A percentile compares a stretch with the other conserved stretches of the same genome.
Evolutionary conservation across 1,140 invertebrate genomes (phyloP).

Genomic region (Orius insidiosus): DNA sequence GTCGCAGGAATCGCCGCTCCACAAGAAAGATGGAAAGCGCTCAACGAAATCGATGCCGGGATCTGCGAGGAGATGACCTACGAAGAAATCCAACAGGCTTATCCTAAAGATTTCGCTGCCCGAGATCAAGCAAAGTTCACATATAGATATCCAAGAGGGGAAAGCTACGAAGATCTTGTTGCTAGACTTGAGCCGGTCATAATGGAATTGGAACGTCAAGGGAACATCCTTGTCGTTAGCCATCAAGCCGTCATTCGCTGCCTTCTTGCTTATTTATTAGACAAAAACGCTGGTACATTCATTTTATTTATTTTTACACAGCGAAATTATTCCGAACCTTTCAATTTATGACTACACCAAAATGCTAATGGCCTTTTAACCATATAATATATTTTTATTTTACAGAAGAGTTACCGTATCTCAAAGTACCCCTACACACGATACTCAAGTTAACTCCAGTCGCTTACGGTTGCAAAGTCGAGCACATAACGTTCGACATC

Average conservation of each 20-base stretch:
- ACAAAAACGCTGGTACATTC: constrained; percentile 78
- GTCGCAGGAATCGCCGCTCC: constrained; percentile 78
- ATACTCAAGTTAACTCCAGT: constrained; percentile 95
- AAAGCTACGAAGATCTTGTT: constrained; percentile 94
- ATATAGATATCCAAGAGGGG: constrained; percentile 93
- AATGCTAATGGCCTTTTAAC: too few species aligned
- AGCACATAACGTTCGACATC: constrained; percentile 74
- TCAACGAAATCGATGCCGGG: constrained; percentile 99
- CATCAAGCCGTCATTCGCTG: constrained; percentile 96
- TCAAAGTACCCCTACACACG: constrained; percentile 85
- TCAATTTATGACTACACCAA: too few species aligned
- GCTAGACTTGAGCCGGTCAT: constrained; percentile 92
- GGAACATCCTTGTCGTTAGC: constrained; percentile 93
- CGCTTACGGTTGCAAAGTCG: constrained; percentile 92
- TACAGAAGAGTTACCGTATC: constrained; percentile 80
- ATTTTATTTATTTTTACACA: too few species aligned
- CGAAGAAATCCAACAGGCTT: constrained; percentile 87
- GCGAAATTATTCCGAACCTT: too few species aligned
- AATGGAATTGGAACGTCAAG: constrained; percentile 96
- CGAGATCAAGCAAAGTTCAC: constrained; percentile 96
- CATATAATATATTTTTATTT: too few species aligned
- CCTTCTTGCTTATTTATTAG: constrained; percentile 92
- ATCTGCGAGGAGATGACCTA: constrained; percentile 99
- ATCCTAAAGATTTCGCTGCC: constrained; percentile 89
- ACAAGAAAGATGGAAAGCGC: constrained; percentile 92